These are phyloP conservation scores for Clavelina lepadiformis DNA, from an alignment of 23 tunicate genomes.

Conservation along the genomic window DNA sequence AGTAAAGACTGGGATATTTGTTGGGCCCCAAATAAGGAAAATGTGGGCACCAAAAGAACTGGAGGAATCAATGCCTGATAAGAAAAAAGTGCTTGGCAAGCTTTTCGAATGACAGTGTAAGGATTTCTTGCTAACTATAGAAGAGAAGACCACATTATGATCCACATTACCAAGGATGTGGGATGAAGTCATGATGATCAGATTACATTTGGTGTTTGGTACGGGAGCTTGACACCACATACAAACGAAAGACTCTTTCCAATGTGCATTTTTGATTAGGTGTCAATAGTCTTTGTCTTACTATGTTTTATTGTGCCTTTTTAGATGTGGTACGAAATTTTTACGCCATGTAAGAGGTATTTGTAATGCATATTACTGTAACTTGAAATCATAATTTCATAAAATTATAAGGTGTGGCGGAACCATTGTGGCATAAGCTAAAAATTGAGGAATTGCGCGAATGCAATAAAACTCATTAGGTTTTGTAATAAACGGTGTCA, in stretches of 20 bases:
- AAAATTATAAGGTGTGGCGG: too few species aligned
- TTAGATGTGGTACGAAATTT: too few species aligned
- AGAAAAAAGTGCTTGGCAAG: slow-evolving; percentile 2
- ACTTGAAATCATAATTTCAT: too few species aligned
- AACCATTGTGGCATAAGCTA: too few species aligned
- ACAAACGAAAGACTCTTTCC: slow-evolving; percentile 1
- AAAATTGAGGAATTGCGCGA: too few species aligned
- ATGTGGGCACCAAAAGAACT: slow-evolving; percentile 8
- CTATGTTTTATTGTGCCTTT: too few species aligned
- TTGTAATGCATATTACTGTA: too few species aligned
- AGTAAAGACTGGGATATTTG: not conserved
- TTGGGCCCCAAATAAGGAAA: not conserved
- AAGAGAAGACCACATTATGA: slow-evolving; percentile 1
- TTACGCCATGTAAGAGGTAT: too few species aligned
- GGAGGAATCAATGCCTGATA: not conserved
- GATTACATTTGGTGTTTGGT: not conserved
- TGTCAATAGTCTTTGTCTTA: too few species aligned
- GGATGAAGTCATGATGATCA: not conserved
- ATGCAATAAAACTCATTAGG: too few species aligned
- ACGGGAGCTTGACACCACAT: not conserved
- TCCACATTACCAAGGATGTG: not conserved
- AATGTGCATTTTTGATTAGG: slow-evolving; percentile 21
- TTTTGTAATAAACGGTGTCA: too few species aligned
- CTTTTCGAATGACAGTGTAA: not conserved
- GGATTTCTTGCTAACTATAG: slow-evolving; percentile 1